Conservation (phyloP, 2,888 invertebrate genomes). For the Liodrosophila aerea region DNA sequence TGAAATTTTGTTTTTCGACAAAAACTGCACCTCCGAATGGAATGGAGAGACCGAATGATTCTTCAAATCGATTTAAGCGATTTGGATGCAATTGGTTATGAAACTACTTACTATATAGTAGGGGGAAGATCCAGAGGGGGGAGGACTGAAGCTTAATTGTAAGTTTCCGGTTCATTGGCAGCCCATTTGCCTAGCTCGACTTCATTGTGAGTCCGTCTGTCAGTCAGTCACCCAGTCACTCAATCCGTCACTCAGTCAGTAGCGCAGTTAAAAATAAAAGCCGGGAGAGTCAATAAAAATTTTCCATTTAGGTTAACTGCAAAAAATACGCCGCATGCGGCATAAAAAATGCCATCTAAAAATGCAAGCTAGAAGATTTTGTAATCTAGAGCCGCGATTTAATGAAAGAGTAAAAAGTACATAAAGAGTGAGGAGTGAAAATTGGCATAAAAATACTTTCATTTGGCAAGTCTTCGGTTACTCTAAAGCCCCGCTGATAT, state of each 20-base stretch:
- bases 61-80: slow-evolving; percentile 4
- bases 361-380: not conserved
- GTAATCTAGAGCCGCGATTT: too few relatives aligned
- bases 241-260: slow-evolving; percentile 33
- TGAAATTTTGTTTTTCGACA: slow-evolving; percentile 38
- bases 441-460: slow-evolving; percentile 7
- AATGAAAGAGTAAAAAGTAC: too few relatives aligned
- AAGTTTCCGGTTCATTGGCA: slow-evolving; percentile 74
- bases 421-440: too few relatives aligned
- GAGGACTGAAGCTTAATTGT: slow-evolving; percentile 64
- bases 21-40: slow-evolving; percentile 44
- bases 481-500: slow-evolving; percentile 28
- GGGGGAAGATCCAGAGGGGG: slow-evolving; percentile 4
- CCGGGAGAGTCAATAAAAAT: slow-evolving; percentile 54
- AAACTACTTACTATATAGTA: slow-evolving; percentile 29
- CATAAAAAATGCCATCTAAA: slow-evolving; percentile 1
- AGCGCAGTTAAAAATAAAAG: slow-evolving; percentile 66
- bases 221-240: slow-evolving; percentile 31
- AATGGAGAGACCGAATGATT: not conserved
- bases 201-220: slow-evolving; percentile 28
- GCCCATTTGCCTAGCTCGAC: slow-evolving; percentile 55
- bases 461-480: not conserved
- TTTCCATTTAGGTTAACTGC: slow-evolving; percentile 45
- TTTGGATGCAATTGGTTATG: slow-evolving; percentile 64
- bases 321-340: not conserved